Conservation (phyloP, 2,113 vertebrate species). For the Etheostoma spectabile region DNA sequence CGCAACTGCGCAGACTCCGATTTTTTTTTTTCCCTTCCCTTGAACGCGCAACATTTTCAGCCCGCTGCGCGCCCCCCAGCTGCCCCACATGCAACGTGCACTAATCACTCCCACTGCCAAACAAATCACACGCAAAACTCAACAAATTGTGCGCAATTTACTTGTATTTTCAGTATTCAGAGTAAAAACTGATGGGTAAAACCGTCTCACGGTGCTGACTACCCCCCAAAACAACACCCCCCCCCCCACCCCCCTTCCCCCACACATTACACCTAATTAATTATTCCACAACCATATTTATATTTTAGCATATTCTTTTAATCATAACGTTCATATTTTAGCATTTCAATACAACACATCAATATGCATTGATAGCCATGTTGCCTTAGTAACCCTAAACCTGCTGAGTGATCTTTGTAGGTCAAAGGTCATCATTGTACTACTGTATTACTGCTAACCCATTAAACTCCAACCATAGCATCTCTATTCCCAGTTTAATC, state of each 20-base stretch:
- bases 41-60: slow-evolving; percentile 69
- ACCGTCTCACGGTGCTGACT: neutral
- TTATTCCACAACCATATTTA: neutral
- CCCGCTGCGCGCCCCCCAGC: slow-evolving; percentile 53
- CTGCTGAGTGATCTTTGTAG: neutral
- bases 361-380: neutral
- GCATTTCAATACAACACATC: neutral
- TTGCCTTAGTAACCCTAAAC: too few relatives aligned
- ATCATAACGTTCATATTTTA: neutral
- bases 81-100: slow-evolving; percentile 15
- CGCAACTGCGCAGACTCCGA: slow-evolving; percentile 71
- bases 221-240: fast-evolving
- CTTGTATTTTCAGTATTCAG: neutral
- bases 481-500: neutral
- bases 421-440: neutral
- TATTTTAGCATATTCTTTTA: neutral
- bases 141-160: neutral
- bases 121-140: neutral
- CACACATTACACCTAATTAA: neutral
- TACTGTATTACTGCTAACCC: neutral
- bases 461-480: neutral
- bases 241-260: too few relatives aligned
- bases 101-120: neutral
- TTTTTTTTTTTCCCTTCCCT: slow-evolving; percentile 40
- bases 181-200: neutral